Evolutionary conservation across 2,888 invertebrate genomes (phyloP).

Genomic region (Plagodis pulveraria): DNA sequence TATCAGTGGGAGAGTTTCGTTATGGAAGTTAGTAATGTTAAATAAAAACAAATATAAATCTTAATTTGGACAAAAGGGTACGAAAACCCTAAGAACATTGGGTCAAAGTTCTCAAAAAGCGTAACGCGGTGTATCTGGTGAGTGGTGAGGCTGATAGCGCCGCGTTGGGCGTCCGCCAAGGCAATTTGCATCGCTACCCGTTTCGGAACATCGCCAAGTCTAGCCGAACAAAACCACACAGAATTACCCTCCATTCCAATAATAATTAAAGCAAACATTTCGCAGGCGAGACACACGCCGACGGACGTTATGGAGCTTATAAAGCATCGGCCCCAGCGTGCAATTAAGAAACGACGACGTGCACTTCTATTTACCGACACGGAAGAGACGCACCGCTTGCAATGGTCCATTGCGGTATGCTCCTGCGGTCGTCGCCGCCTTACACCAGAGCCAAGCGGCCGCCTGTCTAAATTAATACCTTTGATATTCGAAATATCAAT

Average conservation of each 20-base stretch:
- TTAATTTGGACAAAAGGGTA: background rate
- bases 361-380: conserved; percentile 81
- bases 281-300: conserved; percentile 77
- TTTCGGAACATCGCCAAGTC: conserved; percentile 85
- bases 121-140: conserved; percentile 60
- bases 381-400: conserved; percentile 80
- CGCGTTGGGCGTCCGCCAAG: conserved; percentile 83
- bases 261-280: conserved; percentile 85
- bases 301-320: conserved; percentile 83
- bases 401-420: conserved; percentile 75
- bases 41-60: background rate
- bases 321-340: conserved; percentile 79
- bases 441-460: conserved; percentile 64
- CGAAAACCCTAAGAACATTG: conserved; percentile 10
- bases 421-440: conserved; percentile 50
- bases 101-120: conserved; percentile 68
- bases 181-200: conserved; percentile 85
- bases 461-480: conserved; percentile 79
- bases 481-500: conserved; percentile 83
- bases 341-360: conserved; percentile 82
- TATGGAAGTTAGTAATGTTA: background rate
- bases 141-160: conserved; percentile 66
- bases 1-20: background rate
- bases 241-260: conserved; percentile 85
- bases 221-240: conserved; percentile 85